Evolutionary conservation across 2,888 invertebrate species (phyloP).

Genomic region (Ferrisia virgata): DNA sequence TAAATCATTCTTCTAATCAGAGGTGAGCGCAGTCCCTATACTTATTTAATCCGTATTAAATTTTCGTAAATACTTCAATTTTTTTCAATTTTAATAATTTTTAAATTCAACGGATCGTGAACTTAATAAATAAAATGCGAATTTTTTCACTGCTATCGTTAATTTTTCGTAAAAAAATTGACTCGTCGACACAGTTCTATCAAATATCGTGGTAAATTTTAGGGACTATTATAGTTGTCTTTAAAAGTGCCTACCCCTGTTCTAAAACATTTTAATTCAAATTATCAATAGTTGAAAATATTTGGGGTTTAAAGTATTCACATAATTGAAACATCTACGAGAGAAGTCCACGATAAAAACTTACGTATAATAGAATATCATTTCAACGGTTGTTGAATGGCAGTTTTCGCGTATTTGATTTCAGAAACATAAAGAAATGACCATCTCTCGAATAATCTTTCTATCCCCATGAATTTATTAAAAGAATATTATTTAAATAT

Average conservation of each 20-base stretch:
- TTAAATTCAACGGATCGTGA: no score
- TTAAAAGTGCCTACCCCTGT: background rate
- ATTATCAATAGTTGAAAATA: background rate
- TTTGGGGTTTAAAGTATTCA: conserved; percentile 18
- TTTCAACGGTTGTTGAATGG: conserved; percentile 16
- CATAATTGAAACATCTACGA: conserved; percentile 18
- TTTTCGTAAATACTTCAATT: background rate
- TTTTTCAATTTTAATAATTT: background rate
- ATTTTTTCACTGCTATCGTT: background rate
- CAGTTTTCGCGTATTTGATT: conserved; percentile 2
- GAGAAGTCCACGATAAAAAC: conserved; percentile 10
- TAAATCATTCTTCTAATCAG: background rate
- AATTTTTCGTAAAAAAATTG: background rate
- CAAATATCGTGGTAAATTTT: background rate
- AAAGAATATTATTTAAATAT: conserved; percentile 20
- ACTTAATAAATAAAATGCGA: background rate
- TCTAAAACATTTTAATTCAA: background rate
- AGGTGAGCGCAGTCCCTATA: background rate
- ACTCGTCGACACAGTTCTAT: background rate
- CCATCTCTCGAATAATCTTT: background rate
- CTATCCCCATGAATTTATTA: background rate
- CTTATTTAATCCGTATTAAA: background rate
- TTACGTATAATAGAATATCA: conserved; percentile 13
- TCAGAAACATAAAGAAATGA: background rate
- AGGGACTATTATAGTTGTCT: background rate